Evolutionary conservation across 1,140 invertebrate species (phyloP).

Genomic region (Nasonia longicornis): DNA sequence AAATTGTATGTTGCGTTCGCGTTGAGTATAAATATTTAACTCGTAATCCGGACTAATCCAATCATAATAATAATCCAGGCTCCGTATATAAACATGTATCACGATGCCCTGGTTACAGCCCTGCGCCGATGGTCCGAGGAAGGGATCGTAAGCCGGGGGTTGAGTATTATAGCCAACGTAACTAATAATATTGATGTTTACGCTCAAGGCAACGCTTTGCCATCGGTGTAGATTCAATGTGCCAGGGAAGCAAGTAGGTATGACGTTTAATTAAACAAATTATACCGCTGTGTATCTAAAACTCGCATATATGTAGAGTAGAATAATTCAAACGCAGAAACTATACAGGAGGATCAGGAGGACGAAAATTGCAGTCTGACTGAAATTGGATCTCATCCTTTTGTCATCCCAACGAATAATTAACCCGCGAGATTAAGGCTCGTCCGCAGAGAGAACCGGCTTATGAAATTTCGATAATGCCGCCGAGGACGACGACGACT

Average conservation of each 20-base stretch:
- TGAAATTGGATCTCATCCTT: slow-evolving; percentile 21
- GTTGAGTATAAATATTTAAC: too few relatives aligned
- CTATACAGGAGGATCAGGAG: background rate
- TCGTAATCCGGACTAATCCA: too few relatives aligned
- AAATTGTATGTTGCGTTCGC: too few relatives aligned
- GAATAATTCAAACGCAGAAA: background rate
- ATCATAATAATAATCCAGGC: too few relatives aligned
- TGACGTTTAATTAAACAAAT: background rate
- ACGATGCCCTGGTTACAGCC: background rate
- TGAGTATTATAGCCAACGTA: background rate
- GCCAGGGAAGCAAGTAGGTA: too few relatives aligned
- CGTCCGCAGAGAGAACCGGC: background rate
- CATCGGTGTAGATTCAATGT: too few relatives aligned
- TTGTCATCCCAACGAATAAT: slow-evolving; percentile 41
- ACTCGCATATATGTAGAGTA: too few relatives aligned
- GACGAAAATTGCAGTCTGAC: background rate
- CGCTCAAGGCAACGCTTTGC: too few relatives aligned
- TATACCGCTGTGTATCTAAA: background rate
- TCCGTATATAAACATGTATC: too few relatives aligned
- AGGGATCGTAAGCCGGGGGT: too few relatives aligned
- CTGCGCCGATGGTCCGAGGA: background rate
- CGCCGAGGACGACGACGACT: background rate
- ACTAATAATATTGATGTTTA: background rate
- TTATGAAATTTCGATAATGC: slow-evolving; percentile 20
- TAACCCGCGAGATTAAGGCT: slow-evolving; percentile 38